Conservation (phyloP, 23 tunicate genomes). For the Corella eumyota region DNA sequence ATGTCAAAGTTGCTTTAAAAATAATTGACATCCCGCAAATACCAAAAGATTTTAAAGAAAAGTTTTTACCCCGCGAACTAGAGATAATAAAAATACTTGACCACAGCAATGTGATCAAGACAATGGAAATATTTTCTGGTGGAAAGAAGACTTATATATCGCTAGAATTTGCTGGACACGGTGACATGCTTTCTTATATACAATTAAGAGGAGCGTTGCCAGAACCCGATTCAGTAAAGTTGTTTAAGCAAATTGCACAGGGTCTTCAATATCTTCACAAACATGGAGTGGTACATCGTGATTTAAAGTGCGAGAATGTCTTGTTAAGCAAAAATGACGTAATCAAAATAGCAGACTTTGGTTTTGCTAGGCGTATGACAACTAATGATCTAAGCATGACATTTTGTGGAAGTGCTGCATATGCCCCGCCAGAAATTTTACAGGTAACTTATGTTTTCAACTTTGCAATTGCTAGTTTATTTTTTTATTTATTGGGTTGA, state of each 20-base stretch:
- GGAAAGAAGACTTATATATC: conserved; percentile 56
- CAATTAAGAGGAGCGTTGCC: conserved; percentile 54
- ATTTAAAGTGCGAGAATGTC: conserved; percentile 87
- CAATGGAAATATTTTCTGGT: conserved; percentile 58
- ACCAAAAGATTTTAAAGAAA: conserved; percentile 70
- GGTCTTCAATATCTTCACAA: conserved; percentile 64
- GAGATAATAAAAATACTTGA: conserved; percentile 38
- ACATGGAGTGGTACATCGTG: conserved; percentile 66
- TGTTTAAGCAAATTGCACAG: conserved; percentile 42
- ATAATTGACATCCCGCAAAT: conserved; percentile 43
- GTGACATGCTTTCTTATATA: conserved; percentile 60
- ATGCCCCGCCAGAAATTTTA: conserved; percentile 84
- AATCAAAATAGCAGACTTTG: conserved; percentile 85
- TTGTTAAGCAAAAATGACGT: conserved; percentile 39
- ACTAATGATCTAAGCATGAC: conserved; percentile 57
- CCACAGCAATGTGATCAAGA: conserved; percentile 67
- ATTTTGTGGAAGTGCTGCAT: conserved; percentile 87
- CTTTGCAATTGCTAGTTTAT: too few relatives aligned
- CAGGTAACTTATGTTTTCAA: conserved; percentile 32
- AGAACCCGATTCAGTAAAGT: conserved; percentile 23
- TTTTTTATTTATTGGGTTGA: too few relatives aligned
- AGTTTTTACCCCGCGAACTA: conserved; percentile 65
- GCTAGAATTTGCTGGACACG: conserved; percentile 66
- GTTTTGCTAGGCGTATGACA: conserved; percentile 64
- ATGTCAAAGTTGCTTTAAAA: conserved; percentile 50